phyloP scores from a whole-genome alignment of 2,113 vertebrate genomes.

The Bothrops jararaca region DNA sequence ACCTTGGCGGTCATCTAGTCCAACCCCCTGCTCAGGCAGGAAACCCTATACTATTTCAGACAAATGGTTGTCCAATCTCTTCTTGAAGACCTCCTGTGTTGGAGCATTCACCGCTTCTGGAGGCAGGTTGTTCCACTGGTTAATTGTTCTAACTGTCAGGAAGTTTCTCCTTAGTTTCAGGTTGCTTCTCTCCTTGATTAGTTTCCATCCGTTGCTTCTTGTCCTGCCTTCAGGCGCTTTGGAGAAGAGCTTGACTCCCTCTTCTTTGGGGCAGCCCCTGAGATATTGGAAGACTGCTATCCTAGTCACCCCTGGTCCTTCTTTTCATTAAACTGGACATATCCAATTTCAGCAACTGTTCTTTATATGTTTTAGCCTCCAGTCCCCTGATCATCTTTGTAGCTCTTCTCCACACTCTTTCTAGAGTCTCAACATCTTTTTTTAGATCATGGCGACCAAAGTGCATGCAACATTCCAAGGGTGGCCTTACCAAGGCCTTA shows the following conservation, averaged over 20 bases:
- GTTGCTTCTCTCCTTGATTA: not conserved
- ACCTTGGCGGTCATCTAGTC: not conserved
- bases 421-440: not conserved
- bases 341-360: not conserved
- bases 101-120: not conserved
- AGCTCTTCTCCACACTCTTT: not conserved
- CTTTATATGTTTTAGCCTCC: not conserved
- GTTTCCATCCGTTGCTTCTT: not conserved
- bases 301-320: not conserved
- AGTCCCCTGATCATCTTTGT: not conserved
- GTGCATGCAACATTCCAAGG: not conserved
- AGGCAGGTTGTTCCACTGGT: not conserved
- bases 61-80: not conserved
- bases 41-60: not conserved
- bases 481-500: not conserved
- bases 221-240: not conserved
- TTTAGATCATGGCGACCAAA: not conserved
- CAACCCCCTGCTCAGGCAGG: not conserved
- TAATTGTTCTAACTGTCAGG: not conserved
- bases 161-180: not conserved
- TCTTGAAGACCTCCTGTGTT: not conserved
- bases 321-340: not conserved
- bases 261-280: not conserved
- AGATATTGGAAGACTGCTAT: not conserved
- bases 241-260: not conserved